Evolutionary conservation across 2,797 vertebrate genomes (phyloP).

Genomic region (Mergus octosetaceus): DNA sequence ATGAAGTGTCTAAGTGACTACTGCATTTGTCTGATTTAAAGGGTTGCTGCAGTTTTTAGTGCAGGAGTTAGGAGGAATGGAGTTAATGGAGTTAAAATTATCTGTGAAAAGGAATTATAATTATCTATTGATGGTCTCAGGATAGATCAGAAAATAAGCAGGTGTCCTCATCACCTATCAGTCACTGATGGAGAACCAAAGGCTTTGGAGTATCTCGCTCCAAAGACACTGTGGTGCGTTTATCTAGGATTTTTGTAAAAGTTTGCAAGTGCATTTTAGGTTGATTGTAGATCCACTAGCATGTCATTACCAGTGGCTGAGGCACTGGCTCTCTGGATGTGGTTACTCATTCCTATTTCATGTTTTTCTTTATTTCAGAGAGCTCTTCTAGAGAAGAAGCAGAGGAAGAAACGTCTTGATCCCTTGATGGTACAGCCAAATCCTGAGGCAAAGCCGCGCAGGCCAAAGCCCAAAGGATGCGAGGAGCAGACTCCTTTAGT

Average conservation of each 20-base stretch:
- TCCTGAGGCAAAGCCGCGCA: conserved; percentile 84
- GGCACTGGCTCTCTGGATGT: neutral
- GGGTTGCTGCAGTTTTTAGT: neutral
- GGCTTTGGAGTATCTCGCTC: neutral
- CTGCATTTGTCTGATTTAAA: neutral
- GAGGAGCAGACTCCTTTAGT: conserved; percentile 91
- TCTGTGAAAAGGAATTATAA: neutral
- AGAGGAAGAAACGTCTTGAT: conserved; percentile 90
- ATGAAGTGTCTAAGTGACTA: neutral
- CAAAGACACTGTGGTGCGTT: neutral
- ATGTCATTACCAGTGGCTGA: neutral
- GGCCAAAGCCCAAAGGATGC: conserved; percentile 78
- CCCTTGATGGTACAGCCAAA: conserved; percentile 95
- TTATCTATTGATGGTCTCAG: neutral
- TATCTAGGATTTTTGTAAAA: neutral
- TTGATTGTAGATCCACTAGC: neutral
- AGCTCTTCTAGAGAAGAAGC: conserved; percentile 92
- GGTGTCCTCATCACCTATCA: neutral
- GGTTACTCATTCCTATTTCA: neutral
- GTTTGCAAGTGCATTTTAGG: neutral
- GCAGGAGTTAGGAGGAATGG: neutral
- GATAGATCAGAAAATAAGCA: neutral
- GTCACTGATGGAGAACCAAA: neutral
- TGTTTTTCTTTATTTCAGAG: conserved; percentile 76
- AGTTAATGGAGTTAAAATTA: neutral